A percentile compares a stretch with the other conserved stretches of the same genome.
Conservation (phyloP, 2,888 invertebrate genomes). For the Melanostoma mellinum region DNA sequence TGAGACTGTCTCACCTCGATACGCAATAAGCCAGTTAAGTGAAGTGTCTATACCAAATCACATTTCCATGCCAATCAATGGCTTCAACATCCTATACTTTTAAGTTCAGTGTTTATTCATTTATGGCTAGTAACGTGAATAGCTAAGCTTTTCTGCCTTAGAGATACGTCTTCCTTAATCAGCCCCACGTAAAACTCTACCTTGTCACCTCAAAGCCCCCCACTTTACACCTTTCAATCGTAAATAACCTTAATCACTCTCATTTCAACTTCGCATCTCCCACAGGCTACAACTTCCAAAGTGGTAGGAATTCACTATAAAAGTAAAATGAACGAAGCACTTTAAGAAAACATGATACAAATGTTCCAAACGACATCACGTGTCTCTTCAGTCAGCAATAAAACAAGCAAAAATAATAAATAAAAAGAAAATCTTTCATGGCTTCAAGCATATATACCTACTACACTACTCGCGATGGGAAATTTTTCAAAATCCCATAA, state of each 20-base stretch:
- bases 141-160: neutral
- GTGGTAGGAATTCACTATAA: no score
- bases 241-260: conserved; percentile 20
- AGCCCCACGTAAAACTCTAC: no score
- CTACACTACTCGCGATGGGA: neutral
- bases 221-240: conserved; percentile 16
- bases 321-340: neutral
- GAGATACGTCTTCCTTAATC: no score
- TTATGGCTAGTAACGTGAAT: neutral
- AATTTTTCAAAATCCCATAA: conserved; percentile 47
- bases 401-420: conserved; percentile 20
- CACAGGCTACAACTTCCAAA: no score
- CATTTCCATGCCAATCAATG: no score
- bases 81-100: no score
- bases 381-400: neutral
- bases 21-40: no score
- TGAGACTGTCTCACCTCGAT: no score
- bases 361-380: conserved; percentile 16
- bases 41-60: no score
- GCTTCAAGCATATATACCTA: neutral
- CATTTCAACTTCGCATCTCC: neutral
- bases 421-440: conserved; percentile 24
- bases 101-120: no score
- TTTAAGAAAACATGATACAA: conserved; percentile 3
- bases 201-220: neutral